Base-by-base conservation (phyloP, 2,113 vertebrate genomes). In the Thunnus thynnus region DNA sequence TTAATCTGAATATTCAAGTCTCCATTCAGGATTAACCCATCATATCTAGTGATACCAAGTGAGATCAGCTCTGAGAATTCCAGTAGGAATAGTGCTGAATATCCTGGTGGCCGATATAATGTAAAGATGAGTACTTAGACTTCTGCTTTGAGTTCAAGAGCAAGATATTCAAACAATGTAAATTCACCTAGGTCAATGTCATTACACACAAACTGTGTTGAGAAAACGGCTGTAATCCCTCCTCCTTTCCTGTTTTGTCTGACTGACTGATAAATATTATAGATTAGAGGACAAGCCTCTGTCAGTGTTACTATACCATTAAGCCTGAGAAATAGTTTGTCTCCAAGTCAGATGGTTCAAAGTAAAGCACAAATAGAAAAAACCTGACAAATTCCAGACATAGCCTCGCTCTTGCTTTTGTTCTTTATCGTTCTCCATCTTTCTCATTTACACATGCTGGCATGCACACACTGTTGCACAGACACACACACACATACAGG, bases 301-400 rank as follows among this genome's bases (percentile, higher is more conserved):
- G 36, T 41, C 36, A 41, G 36, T 41, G 36, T 41, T 41, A 41
- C 36, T 41, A 41, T 41, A 41, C 36, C 36, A 41, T 13, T 74
- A 46, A 27, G 48, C 46, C 65, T 46, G 12, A 50, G 47, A 82
- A 64, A 60, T 55, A n/a, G 55, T 80, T 69, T 78, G 51, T 76
- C 60, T 47, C 25, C 12, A 56, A 17, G 83, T 75, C 63, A 61
- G 25, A 54, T 1, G 1, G 27, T 48, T 69, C 52, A 56, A 65
- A 80, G 61, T 22, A 63, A 66, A 17, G 36, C 46, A 27, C 16
- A 41, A 44, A 63, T 52, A 61, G 30, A 30, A 61, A 30, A 61
- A 79, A 32, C 30, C n/a, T 47, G 71, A 61, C 30, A 72, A 58
- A 81, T 62, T 36, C 63, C 60, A 52, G 51, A 76, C 57, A 41